These are phyloP conservation scores for Bombus haemorrhoidalis DNA, from an alignment of 1,140 invertebrate species.

Conservation along the genomic window DNA sequence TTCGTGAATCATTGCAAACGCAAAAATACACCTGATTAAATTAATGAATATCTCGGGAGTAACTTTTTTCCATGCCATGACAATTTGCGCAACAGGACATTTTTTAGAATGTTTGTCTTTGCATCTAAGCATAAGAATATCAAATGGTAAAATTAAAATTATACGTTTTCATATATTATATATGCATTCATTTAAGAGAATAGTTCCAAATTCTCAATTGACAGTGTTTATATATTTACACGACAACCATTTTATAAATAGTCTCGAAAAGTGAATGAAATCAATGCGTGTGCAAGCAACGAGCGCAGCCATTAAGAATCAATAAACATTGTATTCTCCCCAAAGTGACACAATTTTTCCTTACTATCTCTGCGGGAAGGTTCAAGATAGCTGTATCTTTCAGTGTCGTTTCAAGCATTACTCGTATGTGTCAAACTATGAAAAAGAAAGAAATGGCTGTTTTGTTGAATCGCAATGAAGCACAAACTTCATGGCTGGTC, in stretches of 20 bases:
- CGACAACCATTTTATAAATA: too few species aligned
- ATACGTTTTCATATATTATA: too few species aligned
- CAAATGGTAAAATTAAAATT: neutral
- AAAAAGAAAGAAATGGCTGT: neutral
- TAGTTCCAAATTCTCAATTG: too few species aligned
- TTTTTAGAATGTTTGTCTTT: too few species aligned
- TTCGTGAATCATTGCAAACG: neutral
- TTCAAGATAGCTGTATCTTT: neutral
- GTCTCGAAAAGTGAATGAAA: neutral
- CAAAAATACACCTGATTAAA: too few species aligned
- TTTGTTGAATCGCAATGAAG: constrained; percentile 34
- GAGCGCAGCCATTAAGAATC: neutral
- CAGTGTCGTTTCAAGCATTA: neutral
- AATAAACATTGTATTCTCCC: constrained; percentile 18
- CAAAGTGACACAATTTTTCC: neutral
- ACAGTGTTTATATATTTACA: too few species aligned
- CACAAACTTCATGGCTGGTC: constrained; percentile 61
- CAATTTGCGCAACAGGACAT: too few species aligned
- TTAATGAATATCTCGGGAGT: too few species aligned
- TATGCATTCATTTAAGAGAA: too few species aligned
- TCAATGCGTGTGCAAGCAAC: neutral
- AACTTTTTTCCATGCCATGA: too few species aligned
- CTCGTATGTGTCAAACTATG: constrained; percentile 17
- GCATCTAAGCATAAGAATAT: too few species aligned
- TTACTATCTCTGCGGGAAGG: neutral